Conservation (phyloP, 2,113 vertebrate species). For the Leptosomus discolor region DNA sequence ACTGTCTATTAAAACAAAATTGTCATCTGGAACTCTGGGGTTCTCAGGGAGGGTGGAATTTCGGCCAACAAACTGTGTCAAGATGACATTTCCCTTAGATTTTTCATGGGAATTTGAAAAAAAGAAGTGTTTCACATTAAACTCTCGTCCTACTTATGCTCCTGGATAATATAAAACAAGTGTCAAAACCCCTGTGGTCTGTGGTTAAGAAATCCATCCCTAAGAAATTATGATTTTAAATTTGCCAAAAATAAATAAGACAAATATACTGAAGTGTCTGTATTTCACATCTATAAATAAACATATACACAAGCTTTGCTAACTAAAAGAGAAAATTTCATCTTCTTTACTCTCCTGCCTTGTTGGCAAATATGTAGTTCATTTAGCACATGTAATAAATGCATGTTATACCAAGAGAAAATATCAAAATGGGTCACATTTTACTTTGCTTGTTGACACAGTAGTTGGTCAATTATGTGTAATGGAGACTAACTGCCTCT, state of each 20-base stretch:
- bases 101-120: neutral
- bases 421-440: neutral
- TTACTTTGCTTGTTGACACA: neutral
- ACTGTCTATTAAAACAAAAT: neutral
- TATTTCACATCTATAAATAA: neutral
- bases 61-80: neutral
- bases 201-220: neutral
- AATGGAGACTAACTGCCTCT: slow-evolving; percentile 11
- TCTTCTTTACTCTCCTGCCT: neutral
- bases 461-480: slow-evolving; percentile 42
- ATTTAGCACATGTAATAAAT: neutral
- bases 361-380: neutral
- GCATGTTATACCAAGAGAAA: neutral
- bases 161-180: neutral
- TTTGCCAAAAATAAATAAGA: neutral
- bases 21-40: neutral
- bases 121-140: neutral
- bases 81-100: neutral
- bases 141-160: neutral
- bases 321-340: neutral
- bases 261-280: neutral
- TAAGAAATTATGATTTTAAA: neutral
- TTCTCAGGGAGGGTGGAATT: neutral
- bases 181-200: neutral
- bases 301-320: neutral